Evolutionary conservation across 2,113 vertebrate genomes (phyloP), one percentile per base, ranked within the genome.

Genomic region (Semnornis frantzii): DNA sequence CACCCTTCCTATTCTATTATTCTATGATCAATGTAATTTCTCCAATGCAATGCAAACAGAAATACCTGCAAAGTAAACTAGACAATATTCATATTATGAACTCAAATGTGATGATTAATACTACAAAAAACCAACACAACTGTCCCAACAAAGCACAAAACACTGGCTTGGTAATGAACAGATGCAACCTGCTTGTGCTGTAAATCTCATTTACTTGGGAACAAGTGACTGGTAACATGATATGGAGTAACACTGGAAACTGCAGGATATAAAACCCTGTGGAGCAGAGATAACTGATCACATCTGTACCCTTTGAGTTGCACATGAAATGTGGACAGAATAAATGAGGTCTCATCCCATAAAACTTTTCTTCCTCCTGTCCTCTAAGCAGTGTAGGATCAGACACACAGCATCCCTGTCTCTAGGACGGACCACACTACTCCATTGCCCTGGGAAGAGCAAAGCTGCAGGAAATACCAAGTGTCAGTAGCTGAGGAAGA

Each of bases 291-390:
- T n/a, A 13, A 33, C 48, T 64, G 31, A 73, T 31, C 31, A 69
- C 19, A 42, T 54, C 33, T 62, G 10, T 8, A 72, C 8, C 9
- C 50, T 75, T 68, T 50, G 19, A 13, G 12, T 58, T 68, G 17
- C 16, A 24, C 0, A 0, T 8, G 54, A 76, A 62, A 11, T 2
- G 9, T 54, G 8, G 39, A 28, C 14, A n/a, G n/a, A 82, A 84
- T 14, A 77, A 65, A 62, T 2, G 30, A 9, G n/a, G 52, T 69
- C 21, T 33, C 50, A 10, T 69, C 25, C 60, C 12, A 12, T 23
- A 34, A 50, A 76, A 20, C 24, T 28, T 77, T 80, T 33, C 25
- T 80, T 54, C 3, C 1, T 16, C 5, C 4, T 62, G 20, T 50
- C 59, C 24, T 31, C 3, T n/a, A 66, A 48, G 28, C 60, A 65